Evolutionary conservation across 64 coral and sea anemone genomes (phyloP).

Genomic region (Pachyseris speciosa): DNA sequence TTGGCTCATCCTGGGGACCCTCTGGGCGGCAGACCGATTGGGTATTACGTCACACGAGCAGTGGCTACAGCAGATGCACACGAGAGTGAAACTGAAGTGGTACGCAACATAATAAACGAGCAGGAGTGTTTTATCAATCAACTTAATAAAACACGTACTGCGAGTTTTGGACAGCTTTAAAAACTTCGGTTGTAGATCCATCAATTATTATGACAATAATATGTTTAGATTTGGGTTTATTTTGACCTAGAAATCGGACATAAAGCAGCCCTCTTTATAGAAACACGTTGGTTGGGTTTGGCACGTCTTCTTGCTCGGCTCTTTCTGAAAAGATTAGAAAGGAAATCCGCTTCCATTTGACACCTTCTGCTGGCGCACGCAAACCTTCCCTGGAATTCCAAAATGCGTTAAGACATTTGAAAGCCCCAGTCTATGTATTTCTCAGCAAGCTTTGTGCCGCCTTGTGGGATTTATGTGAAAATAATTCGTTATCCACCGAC

Average conservation of each 20-base stretch:
- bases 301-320: not conserved
- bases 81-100: constrained; percentile 28
- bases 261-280: too few relatives aligned
- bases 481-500: too few relatives aligned
- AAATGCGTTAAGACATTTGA: not conserved
- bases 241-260: too few relatives aligned
- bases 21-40: constrained; percentile 23
- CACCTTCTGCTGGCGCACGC: not conserved
- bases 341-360: not conserved
- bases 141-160: too few relatives aligned
- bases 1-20: not conserved
- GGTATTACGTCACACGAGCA: constrained; percentile 58
- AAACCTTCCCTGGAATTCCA: not conserved
- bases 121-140: too few relatives aligned
- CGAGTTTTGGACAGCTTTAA: too few relatives aligned
- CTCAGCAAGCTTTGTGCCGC: not conserved
- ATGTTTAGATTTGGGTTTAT: too few relatives aligned
- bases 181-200: too few relatives aligned
- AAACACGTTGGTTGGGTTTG: not conserved
- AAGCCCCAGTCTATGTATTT: not conserved
- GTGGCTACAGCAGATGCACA: constrained; percentile 9
- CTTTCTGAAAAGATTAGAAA: not conserved
- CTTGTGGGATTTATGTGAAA: too few relatives aligned
- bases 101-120: not conserved
- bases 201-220: too few relatives aligned